phyloP scores from a whole-genome alignment of 2,888 invertebrate genomes.

The Anagyrus pseudococci region DNA sequence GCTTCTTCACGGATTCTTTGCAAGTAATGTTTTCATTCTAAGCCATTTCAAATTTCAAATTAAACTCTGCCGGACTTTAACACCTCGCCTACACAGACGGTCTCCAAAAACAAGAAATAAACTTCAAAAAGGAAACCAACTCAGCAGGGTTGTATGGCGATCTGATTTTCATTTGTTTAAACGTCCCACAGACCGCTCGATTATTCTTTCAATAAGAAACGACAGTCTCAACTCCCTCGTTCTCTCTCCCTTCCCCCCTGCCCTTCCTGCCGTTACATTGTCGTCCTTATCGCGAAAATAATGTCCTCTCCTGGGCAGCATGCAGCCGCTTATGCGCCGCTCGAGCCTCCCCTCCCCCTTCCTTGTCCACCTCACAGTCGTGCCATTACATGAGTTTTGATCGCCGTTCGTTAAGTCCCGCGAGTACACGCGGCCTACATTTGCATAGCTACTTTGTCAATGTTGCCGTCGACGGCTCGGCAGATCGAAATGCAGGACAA shows the following conservation, averaged over 20 bases:
- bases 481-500: constrained; percentile 22
- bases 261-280: constrained; percentile 2
- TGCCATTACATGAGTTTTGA: constrained; percentile 58
- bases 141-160: no score
- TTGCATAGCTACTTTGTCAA: constrained; percentile 53
- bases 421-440: constrained; percentile 38
- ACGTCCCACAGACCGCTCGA: constrained; percentile 6
- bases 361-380: no score
- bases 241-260: not conserved
- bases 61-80: no score
- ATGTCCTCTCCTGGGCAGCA: constrained; percentile 23
- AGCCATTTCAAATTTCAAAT: no score
- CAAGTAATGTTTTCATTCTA: no score
- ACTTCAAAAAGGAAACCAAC: no score
- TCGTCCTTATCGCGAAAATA: constrained; percentile 30
- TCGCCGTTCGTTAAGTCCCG: constrained; percentile 50
- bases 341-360: not conserved
- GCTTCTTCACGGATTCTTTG: no score
- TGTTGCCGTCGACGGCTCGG: constrained; percentile 41
- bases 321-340: not conserved
- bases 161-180: constrained; percentile 12
- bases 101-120: no score
- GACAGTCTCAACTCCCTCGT: not conserved
- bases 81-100: no score
- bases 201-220: constrained; percentile 31